Base-by-base conservation (phyloP, 2,113 vertebrate genomes). In the Ceyx cyanopectus region DNA sequence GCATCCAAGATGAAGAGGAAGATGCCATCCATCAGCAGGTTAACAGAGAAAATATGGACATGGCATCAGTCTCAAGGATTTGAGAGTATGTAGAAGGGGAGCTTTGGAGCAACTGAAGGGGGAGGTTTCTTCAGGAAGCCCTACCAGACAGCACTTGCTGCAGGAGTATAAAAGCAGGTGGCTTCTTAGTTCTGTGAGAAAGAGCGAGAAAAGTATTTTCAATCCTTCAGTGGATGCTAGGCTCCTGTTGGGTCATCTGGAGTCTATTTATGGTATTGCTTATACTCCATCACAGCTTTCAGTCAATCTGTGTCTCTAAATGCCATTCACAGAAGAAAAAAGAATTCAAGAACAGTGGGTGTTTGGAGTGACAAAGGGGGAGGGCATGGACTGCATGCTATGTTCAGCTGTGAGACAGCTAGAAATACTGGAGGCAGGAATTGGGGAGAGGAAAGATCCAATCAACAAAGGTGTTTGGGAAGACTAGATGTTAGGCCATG, bases 301-400 rank as follows among this genome's bases (percentile, higher is more conserved):
- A 81, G 89, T 87, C 89, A 92, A 74, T 91, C 91, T 95, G 91
- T 74, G 79, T 94, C 89, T 81, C 72, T 87, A 91, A 26, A 84
- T 92, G 89, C 29, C 77, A 87, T 56, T 85, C 67, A 18, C 73
- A 66, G 46, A 10, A 54, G 40, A 51, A 70, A 77, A 46, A 70
- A 82, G n/a, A 82, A 85, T 85, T 74, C 4, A 63, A 50, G 56
- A 92, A 37, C 74, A 56, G 48, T 34, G 40, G 29, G n/a, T 87
- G 40, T 76, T 91, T n/a, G 43, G 81, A 69, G 56, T 43, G 56
- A 62, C 1, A 5, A 43, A 77, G 68, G 4, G 21, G 66, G 68
- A 54, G 24, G 65, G 32, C 51, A 65, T 13, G 40, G 50, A 41
- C 27, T 62, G 10, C 0, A 0, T 45, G 75, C 22, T 66, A 13